Evolutionary conservation across 2,797 vertebrate species (phyloP), one percentile per base, ranked within the genome.

Genomic region (Salarias fasciatus): DNA sequence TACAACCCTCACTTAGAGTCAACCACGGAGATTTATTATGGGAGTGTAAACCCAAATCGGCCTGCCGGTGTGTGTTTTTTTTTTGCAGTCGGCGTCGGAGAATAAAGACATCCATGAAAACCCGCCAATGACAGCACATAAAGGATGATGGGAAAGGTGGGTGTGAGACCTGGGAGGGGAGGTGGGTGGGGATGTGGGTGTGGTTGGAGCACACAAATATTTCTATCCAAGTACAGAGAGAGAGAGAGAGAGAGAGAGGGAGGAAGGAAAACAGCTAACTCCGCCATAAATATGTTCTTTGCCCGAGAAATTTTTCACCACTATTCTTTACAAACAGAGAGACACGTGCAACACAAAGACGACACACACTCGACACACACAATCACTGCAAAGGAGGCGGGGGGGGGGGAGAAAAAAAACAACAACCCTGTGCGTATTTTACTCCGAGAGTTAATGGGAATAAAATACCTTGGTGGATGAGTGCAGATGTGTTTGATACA

Each of bases 401-500:
- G 56, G 18, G 18, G 18, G n/a, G n/a, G n/a, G n/a, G n/a, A n/a
- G n/a, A 36, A 4, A 8, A 64, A 67, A 81, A 84, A 88, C 82
- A 89, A 96, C 96, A 98, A 95, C 93, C 95, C 95, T 95, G 96
- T 95, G 93, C 95, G 95, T 98, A 99, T 99, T 99, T 95, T 97
- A 97, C 97, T 97, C 95, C 95, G 92, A 93, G 95, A 97, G 96
- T 98, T 99, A 99, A 99, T 99, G 97, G 97, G 97, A 99, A 99
- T 99, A 98, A 99, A 99, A 98, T 97, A 98, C 97, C 97, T 98
- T 93, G 94, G 97, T 99, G 97, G 97, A 98, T 99, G 97, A 99
- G 97, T 99, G 97, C 97, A 99, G 97, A 99, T 99, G 97, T 98
- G 97, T 98, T 98, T 99, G 97, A 99, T 99, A 99, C 97, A 99